Evolutionary conservation across 2,113 vertebrate genomes (phyloP).

Genomic region (Cheirogaleus medius): DNA sequence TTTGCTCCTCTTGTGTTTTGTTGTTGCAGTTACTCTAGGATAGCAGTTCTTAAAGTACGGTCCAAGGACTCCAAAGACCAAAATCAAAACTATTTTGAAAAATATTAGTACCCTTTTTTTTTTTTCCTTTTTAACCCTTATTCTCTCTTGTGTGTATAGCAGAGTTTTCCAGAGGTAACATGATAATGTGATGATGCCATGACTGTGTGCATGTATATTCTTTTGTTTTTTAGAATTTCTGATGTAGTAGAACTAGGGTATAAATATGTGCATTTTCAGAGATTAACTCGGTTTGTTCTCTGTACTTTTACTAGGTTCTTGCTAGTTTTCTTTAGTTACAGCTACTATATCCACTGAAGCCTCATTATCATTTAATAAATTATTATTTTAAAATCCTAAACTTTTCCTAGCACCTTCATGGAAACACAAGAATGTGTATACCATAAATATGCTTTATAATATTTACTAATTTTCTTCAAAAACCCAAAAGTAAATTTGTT

Average conservation of each 20-base stretch:
- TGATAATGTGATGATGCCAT: not conserved
- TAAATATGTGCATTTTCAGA: slow-evolving; percentile 4
- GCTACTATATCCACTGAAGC: not conserved
- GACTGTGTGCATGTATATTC: not conserved
- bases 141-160: not conserved
- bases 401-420: not conserved
- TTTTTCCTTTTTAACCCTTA: not conserved
- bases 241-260: not conserved
- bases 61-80: not conserved
- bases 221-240: not conserved
- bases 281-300: not conserved
- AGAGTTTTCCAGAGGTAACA: not conserved
- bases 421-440: not conserved
- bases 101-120: not conserved
- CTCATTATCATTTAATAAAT: not conserved
- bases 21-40: not conserved
- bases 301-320: not conserved
- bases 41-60: not conserved
- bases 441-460: not conserved
- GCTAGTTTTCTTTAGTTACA: not conserved
- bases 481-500: not conserved
- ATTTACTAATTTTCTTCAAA: slow-evolving; percentile 35
- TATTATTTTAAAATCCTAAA: slow-evolving; percentile 22
- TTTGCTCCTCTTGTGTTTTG: not conserved
- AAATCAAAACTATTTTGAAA: slow-evolving; percentile 32